A percentile compares a stretch with the other conserved stretches of the same genome.
phyloP scores from a whole-genome alignment of 2,888 invertebrate species.

The Myathropa florea region DNA sequence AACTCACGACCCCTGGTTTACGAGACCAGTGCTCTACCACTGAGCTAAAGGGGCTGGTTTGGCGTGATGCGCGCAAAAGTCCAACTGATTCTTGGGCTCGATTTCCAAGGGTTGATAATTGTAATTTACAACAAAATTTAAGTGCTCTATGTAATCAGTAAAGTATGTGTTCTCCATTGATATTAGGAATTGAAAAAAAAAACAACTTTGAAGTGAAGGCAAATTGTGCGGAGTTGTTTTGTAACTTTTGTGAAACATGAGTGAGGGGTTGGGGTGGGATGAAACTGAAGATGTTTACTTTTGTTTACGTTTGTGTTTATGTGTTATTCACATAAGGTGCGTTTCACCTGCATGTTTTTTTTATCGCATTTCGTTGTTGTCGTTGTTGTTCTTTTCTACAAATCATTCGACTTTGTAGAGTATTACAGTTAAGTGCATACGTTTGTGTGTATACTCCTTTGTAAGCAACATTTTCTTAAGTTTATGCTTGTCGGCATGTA shows the following conservation, averaged over 20 bases:
- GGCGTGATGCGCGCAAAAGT: slow-evolving; percentile 57
- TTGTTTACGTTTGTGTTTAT: background rate
- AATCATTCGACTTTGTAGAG: too few species aligned
- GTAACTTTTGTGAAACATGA: background rate
- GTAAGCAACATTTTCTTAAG: too few species aligned
- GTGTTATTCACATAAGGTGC: too few species aligned
- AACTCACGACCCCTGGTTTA: slow-evolving; percentile 79
- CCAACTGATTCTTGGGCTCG: slow-evolving; percentile 38
- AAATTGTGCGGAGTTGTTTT: background rate
- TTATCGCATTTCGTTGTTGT: too few species aligned
- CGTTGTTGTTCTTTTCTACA: too few species aligned
- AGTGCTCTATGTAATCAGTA: background rate
- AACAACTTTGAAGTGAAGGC: background rate
- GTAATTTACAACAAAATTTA: background rate
- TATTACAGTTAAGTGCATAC: too few species aligned
- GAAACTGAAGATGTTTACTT: background rate
- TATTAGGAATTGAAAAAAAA: background rate
- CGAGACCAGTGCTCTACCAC: slow-evolving; percentile 79
- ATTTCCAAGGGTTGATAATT: slow-evolving; percentile 36
- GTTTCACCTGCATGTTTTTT: too few species aligned
- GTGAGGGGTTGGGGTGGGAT: background rate
- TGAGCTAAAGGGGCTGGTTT: slow-evolving; percentile 77
- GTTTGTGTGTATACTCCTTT: too few species aligned
- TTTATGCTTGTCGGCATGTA: too few species aligned
- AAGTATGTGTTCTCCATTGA: background rate